These are phyloP conservation scores for Gastrophysa polygoni DNA, from an alignment of 2,888 invertebrate genomes.

Conservation along the genomic window DNA sequence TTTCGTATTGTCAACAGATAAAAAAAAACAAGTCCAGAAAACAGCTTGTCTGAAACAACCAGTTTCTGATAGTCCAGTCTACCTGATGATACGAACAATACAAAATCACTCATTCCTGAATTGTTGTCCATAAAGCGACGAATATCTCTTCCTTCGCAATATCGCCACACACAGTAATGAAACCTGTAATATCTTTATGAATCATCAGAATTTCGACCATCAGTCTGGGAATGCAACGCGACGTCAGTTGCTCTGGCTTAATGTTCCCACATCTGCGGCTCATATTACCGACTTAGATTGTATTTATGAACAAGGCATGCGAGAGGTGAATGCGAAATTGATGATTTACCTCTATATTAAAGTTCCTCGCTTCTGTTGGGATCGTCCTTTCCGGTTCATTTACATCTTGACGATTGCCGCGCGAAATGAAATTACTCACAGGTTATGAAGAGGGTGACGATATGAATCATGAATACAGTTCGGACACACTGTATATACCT, in stretches of 20 bases:
- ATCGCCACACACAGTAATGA: constrained; percentile 20
- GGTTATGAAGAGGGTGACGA: neutral
- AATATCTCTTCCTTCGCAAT: neutral
- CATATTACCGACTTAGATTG: constrained; percentile 51
- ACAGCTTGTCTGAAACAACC: too few species aligned
- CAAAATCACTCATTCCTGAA: too few species aligned
- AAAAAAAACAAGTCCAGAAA: too few species aligned
- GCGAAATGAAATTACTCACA: constrained; percentile 1
- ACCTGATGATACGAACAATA: too few species aligned
- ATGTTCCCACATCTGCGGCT: constrained; percentile 50
- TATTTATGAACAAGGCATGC: constrained; percentile 50
- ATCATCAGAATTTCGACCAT: constrained; percentile 44
- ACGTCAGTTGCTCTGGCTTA: constrained; percentile 49
- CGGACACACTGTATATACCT: neutral
- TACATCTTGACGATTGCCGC: constrained; percentile 27
- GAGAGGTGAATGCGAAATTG: constrained; percentile 55
- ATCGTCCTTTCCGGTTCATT: constrained; percentile 27
- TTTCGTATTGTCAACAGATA: too few species aligned
- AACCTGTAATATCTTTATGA: constrained; percentile 47
- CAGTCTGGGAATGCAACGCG: constrained; percentile 52
- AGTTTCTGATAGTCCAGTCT: too few species aligned
- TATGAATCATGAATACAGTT: neutral
- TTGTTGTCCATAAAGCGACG: too few species aligned
- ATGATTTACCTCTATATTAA: constrained; percentile 42
- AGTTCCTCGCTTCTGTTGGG: constrained; percentile 30